These are phyloP conservation scores for Acanthisitta chloris DNA, from an alignment of 2,113 vertebrate genomes.

Conservation along the genomic window DNA sequence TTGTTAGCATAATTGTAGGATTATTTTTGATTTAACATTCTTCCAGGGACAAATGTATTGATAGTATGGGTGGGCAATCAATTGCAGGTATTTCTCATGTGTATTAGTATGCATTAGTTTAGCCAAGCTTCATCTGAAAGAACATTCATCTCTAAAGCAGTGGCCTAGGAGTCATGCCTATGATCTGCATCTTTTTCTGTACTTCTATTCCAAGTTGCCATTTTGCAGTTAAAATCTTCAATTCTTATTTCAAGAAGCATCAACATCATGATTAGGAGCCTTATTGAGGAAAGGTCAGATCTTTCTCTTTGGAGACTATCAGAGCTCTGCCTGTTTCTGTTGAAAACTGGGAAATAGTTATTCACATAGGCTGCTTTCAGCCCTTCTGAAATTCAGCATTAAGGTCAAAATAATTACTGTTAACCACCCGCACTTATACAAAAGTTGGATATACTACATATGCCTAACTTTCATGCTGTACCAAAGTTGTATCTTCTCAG, in stretches of 20 bases:
- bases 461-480: background rate
- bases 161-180: background rate
- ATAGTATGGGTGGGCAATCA: background rate
- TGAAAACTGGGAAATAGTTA: background rate
- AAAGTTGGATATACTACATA: background rate
- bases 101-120: background rate
- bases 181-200: background rate
- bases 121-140: background rate
- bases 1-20: background rate
- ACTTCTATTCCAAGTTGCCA: background rate
- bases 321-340: background rate
- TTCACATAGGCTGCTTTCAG: background rate
- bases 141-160: background rate
- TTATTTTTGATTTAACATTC: background rate
- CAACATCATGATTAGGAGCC: background rate
- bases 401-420: background rate
- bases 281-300: background rate
- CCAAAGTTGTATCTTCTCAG: background rate
- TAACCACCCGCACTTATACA: rapidly evolving
- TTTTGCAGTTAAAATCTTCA: background rate
- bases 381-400: background rate
- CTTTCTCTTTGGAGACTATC: background rate
- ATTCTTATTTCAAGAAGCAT: background rate
- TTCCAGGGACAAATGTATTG: background rate
- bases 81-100: background rate